Evolutionary conservation across 53 echinoderm and acorn worm genomes (phyloP).

Genomic region (Antedon mediterranea): DNA sequence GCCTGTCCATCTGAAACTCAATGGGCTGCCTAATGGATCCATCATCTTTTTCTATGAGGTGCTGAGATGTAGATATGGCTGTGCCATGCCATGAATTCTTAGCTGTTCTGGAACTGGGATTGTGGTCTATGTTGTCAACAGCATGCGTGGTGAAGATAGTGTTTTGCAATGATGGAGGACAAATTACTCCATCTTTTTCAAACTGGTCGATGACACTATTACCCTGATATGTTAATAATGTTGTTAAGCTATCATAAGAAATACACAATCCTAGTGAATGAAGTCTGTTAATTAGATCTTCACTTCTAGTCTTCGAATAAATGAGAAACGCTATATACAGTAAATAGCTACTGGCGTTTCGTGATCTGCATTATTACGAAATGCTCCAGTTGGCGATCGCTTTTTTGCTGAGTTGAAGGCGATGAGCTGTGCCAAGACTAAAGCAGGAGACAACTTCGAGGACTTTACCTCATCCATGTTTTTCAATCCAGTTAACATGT

Average conservation of each 20-base stretch:
- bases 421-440: no score
- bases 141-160: not conserved
- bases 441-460: no score
- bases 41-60: not conserved
- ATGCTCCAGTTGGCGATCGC: no score
- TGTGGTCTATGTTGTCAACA: slow-evolving; percentile 4
- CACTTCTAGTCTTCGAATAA: no score
- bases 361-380: no score
- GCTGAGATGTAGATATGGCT: not conserved
- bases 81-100: slow-evolving; percentile 7
- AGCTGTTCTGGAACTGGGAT: slow-evolving; percentile 8
- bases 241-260: not conserved
- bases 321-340: no score
- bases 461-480: no score
- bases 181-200: not conserved
- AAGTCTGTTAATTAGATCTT: no score
- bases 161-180: not conserved
- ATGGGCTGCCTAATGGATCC: slow-evolving; percentile 5
- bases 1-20: not conserved
- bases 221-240: not conserved
- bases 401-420: no score
- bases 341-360: no score
- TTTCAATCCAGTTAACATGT: no score
- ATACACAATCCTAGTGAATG: not conserved
- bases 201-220: not conserved